Conservation (phyloP, 2,888 invertebrate species). For the Crepidodera aurea region DNA sequence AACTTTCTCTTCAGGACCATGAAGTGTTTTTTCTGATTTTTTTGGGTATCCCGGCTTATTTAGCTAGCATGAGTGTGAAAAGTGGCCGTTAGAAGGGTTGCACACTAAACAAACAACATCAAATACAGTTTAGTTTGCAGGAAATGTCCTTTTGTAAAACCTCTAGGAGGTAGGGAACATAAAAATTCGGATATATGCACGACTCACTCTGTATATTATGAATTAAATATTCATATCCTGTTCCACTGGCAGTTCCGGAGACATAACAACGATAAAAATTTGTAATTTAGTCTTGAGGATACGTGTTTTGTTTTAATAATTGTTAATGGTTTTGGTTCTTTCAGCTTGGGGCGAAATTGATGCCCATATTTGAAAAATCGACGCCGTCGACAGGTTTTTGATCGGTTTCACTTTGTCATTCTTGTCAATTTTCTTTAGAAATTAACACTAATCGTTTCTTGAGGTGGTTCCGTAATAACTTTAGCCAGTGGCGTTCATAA, state of each 20-base stretch:
- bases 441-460: conserved; percentile 1
- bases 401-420: conserved; percentile 16
- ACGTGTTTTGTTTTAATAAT: too few species aligned
- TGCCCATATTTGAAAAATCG: conserved; percentile 18
- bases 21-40: not conserved
- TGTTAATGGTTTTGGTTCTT: too few species aligned
- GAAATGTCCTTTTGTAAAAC: too few species aligned
- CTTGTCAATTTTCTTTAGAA: conserved; percentile 25
- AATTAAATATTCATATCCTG: conserved; percentile 2
- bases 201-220: not conserved
- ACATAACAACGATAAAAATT: not conserved
- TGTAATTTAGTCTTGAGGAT: not conserved
- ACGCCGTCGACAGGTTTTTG: conserved; percentile 4
- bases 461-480: not conserved
- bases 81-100: too few species aligned
- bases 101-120: too few species aligned
- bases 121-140: too few species aligned
- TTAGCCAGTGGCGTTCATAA: too few species aligned
- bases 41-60: too few species aligned
- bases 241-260: not conserved
- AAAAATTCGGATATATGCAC: too few species aligned
- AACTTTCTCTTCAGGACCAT: not conserved
- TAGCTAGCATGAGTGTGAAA: too few species aligned
- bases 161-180: too few species aligned
- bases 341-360: too few species aligned